Conservation (phyloP, 53 echinoderm and acorn worm species). For the Paelopatides confundens region DNA sequence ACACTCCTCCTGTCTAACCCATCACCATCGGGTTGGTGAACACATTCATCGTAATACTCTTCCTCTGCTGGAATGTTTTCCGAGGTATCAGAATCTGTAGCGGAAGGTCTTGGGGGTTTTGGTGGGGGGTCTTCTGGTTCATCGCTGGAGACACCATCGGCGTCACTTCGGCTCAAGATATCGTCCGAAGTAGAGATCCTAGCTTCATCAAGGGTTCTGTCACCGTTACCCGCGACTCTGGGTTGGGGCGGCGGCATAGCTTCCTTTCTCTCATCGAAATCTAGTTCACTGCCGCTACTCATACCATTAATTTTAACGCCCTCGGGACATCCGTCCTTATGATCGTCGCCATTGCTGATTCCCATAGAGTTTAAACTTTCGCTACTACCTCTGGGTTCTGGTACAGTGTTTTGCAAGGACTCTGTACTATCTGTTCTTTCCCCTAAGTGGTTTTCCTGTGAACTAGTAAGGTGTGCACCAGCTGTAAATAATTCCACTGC, state of each 20-base stretch:
- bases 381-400: slow-evolving; percentile 61
- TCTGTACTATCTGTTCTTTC: slow-evolving; percentile 39
- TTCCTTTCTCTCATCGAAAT: slow-evolving; percentile 37
- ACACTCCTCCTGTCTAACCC: slow-evolving; percentile 81
- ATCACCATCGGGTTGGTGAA: slow-evolving; percentile 81
- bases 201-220: slow-evolving; percentile 56
- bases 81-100: slow-evolving; percentile 45
- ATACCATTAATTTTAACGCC: slow-evolving; percentile 27
- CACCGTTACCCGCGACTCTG: slow-evolving; percentile 62
- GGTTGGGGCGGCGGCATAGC: slow-evolving; percentile 26
- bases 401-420: slow-evolving; percentile 34
- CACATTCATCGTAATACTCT: slow-evolving; percentile 61
- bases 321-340: background rate
- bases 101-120: slow-evolving; percentile 75
- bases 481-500: slow-evolving; percentile 84
- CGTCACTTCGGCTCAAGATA: slow-evolving; percentile 51
- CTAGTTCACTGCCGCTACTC: slow-evolving; percentile 55
- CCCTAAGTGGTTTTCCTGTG: slow-evolving; percentile 16
- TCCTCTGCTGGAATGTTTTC: slow-evolving; percentile 49
- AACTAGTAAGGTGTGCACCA: slow-evolving; percentile 28
- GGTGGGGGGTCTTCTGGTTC: slow-evolving; percentile 77
- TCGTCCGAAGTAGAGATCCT: background rate
- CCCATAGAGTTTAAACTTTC: slow-evolving; percentile 64
- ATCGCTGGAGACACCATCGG: slow-evolving; percentile 52
- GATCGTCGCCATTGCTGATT: background rate